A percentile compares a stretch with the other conserved stretches of the same genome.
phyloP scores from a whole-genome alignment of 2,113 vertebrate genomes.

The Lutjanus erythropterus region DNA sequence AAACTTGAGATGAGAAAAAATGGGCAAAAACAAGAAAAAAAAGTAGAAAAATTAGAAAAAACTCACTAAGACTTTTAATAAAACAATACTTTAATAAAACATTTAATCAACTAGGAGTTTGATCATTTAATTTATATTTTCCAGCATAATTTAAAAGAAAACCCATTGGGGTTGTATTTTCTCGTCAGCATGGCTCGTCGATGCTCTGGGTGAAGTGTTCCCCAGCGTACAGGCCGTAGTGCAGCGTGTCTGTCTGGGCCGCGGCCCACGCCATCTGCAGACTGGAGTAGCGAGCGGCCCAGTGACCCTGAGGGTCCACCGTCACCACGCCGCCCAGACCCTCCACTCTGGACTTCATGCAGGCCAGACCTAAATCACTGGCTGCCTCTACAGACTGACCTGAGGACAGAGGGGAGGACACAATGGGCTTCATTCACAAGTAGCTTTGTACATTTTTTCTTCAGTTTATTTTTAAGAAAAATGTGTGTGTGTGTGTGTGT shows the following conservation, averaged over 20 bases:
- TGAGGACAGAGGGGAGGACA: conserved; percentile 69
- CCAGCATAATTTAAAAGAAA: too few species aligned
- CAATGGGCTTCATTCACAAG: too few species aligned
- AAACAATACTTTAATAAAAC: too few species aligned
- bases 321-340: conserved; percentile 90
- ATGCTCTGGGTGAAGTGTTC: conserved; percentile 78
- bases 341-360: conserved; percentile 89
- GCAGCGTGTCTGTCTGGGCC: conserved; percentile 84
- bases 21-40: too few species aligned
- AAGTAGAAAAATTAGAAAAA: too few species aligned
- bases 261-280: conserved; percentile 92
- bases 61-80: too few species aligned
- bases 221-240: conserved; percentile 83
- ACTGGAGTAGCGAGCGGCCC: conserved; percentile 90
- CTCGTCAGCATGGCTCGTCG: conserved; percentile 17
- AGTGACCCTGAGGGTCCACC: conserved; percentile 87
- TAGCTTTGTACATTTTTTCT: too few species aligned
- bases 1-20: too few species aligned
- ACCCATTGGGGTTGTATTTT: background rate
- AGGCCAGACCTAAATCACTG: conserved; percentile 85
- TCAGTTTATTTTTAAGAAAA: too few species aligned
- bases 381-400: conserved; percentile 89
- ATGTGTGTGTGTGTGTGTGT: conserved; percentile 14
- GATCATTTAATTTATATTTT: too few species aligned
- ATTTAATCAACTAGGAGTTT: too few species aligned